phyloP scores from a whole-genome alignment of 2,888 invertebrate genomes.

The Acrocera orbiculus region DNA sequence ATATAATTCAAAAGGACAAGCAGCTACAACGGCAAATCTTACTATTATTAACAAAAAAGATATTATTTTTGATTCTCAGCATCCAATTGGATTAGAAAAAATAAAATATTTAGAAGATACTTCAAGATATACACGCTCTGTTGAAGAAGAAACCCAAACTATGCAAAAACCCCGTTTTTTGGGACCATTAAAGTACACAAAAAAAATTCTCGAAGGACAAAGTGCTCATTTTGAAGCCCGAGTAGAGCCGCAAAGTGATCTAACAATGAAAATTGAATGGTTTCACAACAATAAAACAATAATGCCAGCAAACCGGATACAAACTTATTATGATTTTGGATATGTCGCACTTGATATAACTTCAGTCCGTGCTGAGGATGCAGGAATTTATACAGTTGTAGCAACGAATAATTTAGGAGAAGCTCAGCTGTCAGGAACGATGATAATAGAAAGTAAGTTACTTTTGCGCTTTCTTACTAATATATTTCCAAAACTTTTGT shows the following conservation, averaged over 20 bases:
- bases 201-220: slow-evolving; percentile 83
- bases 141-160: slow-evolving; percentile 54
- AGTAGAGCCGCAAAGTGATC: slow-evolving; percentile 87
- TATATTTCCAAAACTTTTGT: too few species aligned
- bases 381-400: slow-evolving; percentile 82
- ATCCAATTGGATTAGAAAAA: slow-evolving; percentile 80
- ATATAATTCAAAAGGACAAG: slow-evolving; percentile 72
- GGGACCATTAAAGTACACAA: slow-evolving; percentile 80
- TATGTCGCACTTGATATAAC: slow-evolving; percentile 91
- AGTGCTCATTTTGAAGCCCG: slow-evolving; percentile 88
- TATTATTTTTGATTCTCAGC: slow-evolving; percentile 75
- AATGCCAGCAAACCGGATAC: slow-evolving; percentile 75
- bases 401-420: slow-evolving; percentile 84
- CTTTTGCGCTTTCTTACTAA: too few species aligned
- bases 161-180: slow-evolving; percentile 73
- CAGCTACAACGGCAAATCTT: slow-evolving; percentile 61
- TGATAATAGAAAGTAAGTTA: slow-evolving; percentile 76
- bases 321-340: slow-evolving; percentile 90
- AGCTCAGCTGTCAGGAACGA: slow-evolving; percentile 63
- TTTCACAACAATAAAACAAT: slow-evolving; percentile 89
- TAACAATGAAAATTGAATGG: slow-evolving; percentile 89
- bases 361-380: slow-evolving; percentile 80
- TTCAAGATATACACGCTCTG: slow-evolving; percentile 46
- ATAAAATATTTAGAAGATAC: slow-evolving; percentile 79
- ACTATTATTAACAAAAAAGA: slow-evolving; percentile 73